Base-by-base conservation (phyloP, 2,888 invertebrate species). In the Eupeodes latifasciatus region DNA sequence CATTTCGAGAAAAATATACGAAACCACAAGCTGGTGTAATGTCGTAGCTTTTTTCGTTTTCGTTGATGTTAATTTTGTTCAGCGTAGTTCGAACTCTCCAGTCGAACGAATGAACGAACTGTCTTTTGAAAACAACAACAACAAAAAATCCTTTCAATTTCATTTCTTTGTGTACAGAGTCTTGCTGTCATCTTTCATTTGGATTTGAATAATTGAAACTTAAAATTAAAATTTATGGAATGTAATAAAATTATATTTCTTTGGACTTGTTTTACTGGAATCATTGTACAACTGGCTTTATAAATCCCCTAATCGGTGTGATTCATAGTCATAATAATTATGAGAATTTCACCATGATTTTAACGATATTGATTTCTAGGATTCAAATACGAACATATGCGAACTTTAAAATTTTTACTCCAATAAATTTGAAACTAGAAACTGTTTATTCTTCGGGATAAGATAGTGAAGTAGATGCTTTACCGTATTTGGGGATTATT, bases 181-280 rank as follows among this genome's bases (percentile, higher is more conserved):
- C 57, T 66, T 82, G 89, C 85, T 89, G 85, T 89, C 82, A 85
- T 85, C 81, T 81, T 89, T 82, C 85, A 85, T 89, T 89, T 85
- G 85, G 89, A 89, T 89, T 89, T 85, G 85, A 89, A 89, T 89
- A 89, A 89, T 89, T 89, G 89, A 89, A 87, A 85, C 81, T 85
- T 85, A 82, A 82, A 85, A 82, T 76, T 78, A 66, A 81, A 79
- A 85, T 89, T 89, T 89, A 89, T 89, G 76, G 89, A 82, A 89
- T 79, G 81, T 85, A 85, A 89, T 89, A 85, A 89, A 89, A 89
- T 59, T 82, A 47, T 40, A 34, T 47, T 40, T 72, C 59, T 19
- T 19, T 47, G 44, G 62, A 85, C 85, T 75, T 79, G 89, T 89
- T 79, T 81, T 75, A 82, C 89, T 85, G 79, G 85, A 82, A 69